Evolutionary conservation across 2,888 invertebrate species (phyloP).

Genomic region (Sturmia bella): DNA sequence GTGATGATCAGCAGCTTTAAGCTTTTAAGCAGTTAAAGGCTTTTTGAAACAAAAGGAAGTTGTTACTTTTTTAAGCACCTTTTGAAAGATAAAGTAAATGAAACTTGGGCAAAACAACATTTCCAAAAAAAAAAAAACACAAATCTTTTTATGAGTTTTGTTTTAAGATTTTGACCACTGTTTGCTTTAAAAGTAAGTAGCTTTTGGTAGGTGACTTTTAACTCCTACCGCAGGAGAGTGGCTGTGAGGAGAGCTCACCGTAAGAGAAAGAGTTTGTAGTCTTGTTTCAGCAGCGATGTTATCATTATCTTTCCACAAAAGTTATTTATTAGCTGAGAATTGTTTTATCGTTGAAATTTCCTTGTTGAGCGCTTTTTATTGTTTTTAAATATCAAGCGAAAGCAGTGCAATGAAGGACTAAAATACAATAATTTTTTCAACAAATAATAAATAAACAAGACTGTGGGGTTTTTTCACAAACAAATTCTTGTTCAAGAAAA

Average conservation of each 20-base stretch:
- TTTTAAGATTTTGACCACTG: constrained; percentile 37
- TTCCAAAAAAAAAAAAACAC: neutral
- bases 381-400: neutral
- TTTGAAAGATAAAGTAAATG: constrained; percentile 56
- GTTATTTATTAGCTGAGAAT: constrained; percentile 78
- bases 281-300: constrained; percentile 35
- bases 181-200: constrained; percentile 52
- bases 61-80: constrained; percentile 69
- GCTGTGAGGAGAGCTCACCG: neutral
- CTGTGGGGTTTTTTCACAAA: too few species aligned
- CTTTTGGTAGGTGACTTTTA: constrained; percentile 60
- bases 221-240: constrained; percentile 51
- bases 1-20: constrained; percentile 33
- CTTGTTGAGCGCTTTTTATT: constrained; percentile 59
- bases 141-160: neutral
- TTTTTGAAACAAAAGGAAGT: constrained; percentile 62
- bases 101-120: constrained; percentile 21
- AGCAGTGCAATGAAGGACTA: neutral
- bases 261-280: constrained; percentile 4
- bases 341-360: constrained; percentile 73
- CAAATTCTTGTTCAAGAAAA: too few species aligned
- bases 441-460: too few species aligned
- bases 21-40: neutral
- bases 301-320: constrained; percentile 49
- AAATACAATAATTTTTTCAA: too few species aligned